These are phyloP conservation scores for Pandemis heparana DNA, from an alignment of 2,888 invertebrate species.

Conservation along the genomic window DNA sequence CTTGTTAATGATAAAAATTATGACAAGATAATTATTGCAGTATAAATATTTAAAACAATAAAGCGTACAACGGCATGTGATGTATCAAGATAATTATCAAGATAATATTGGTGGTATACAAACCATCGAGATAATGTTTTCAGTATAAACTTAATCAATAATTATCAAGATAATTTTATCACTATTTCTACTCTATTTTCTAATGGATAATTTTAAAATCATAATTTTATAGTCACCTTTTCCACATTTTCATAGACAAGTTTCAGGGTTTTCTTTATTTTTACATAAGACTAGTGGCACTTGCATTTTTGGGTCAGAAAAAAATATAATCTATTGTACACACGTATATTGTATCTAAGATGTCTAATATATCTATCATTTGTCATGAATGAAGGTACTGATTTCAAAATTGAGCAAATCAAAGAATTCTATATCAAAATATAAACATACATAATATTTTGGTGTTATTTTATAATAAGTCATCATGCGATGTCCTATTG, in stretches of 20 bases:
- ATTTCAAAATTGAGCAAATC: conserved; percentile 34
- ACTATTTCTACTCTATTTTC: not conserved
- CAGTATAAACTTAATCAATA: not conserved
- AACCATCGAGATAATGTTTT: not conserved
- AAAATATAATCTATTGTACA: not conserved
- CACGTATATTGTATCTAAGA: not conserved
- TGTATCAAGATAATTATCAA: not conserved
- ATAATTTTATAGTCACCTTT: too few species aligned
- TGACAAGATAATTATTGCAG: not conserved
- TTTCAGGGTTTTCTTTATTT: not conserved
- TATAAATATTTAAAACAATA: too few species aligned
- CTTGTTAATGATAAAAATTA: not conserved
- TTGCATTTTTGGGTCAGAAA: not conserved
- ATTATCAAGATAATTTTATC: not conserved
- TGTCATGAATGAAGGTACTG: conserved; percentile 40
- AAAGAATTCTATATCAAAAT: conserved; percentile 4
- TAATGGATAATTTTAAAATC: too few species aligned
- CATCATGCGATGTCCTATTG: not conserved
- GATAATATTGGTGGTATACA: not conserved
- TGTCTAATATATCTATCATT: conserved; percentile 22
- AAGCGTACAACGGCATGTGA: not conserved
- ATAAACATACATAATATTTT: not conserved
- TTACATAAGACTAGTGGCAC: not conserved
- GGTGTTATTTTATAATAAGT: not conserved
- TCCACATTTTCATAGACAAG: too few species aligned